phyloP scores from a whole-genome alignment of 2,888 invertebrate species.

The Myopa testacea region DNA sequence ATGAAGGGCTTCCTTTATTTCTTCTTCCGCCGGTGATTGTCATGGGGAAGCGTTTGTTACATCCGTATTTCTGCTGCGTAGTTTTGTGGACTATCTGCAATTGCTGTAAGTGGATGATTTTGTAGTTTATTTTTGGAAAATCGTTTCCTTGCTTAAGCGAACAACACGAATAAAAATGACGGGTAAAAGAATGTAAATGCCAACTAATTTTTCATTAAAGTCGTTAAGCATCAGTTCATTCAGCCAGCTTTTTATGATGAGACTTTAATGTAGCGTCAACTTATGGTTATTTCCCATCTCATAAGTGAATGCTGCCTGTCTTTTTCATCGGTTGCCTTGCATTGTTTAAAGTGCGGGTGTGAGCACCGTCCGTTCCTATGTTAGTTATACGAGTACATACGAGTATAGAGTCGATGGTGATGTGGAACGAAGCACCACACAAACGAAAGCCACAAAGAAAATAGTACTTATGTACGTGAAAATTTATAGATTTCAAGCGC shows the following conservation, averaged over 20 bases:
- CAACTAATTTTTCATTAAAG: no score
- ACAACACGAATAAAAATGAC: no score
- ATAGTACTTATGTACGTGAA: not conserved
- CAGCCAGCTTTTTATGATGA: no score
- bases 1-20: slow-evolving; percentile 23
- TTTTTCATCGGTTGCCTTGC: no score
- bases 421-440: not conserved
- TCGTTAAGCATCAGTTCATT: no score
- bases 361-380: not conserved
- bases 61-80: not conserved
- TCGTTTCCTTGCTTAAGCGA: no score
- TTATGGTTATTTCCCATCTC: no score
- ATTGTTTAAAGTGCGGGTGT: not conserved
- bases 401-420: not conserved
- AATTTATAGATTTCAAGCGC: slow-evolving; percentile 19
- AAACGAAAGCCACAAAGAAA: not conserved
- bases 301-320: no score
- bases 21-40: not conserved
- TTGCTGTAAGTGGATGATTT: not conserved
- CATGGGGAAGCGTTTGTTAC: not conserved
- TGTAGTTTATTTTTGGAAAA: not conserved
- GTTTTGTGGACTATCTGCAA: not conserved
- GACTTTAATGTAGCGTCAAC: no score
- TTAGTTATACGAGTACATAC: not conserved
- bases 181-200: no score